phyloP scores from a whole-genome alignment of 2,113 vertebrate species.

The Gallinago media region DNA sequence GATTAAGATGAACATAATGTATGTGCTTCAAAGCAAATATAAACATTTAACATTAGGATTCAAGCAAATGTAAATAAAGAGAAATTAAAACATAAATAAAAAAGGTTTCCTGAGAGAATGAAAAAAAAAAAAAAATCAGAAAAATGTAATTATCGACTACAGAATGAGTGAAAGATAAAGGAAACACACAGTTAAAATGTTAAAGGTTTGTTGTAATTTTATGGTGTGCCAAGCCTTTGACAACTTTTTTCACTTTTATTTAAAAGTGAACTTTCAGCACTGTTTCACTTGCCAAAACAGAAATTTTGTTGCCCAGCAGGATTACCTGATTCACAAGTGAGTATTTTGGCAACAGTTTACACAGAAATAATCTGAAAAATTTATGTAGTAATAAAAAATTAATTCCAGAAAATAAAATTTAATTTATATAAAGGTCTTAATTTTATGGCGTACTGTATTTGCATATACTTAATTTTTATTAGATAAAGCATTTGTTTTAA shows the following conservation, averaged over 20 bases:
- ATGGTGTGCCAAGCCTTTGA: slow-evolving; percentile 36
- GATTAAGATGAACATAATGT: background rate
- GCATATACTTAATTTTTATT: background rate
- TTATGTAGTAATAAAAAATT: background rate
- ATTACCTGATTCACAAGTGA: background rate
- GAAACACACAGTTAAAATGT: slow-evolving; percentile 32
- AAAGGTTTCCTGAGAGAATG: background rate
- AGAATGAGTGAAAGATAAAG: slow-evolving; percentile 48
- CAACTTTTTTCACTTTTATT: slow-evolving; percentile 32
- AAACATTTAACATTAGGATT: slow-evolving; percentile 48
- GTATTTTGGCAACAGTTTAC: background rate
- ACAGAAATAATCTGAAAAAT: background rate
- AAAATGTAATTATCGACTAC: slow-evolving; percentile 6
- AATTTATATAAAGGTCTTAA: background rate
- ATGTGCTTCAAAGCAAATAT: slow-evolving; percentile 4
- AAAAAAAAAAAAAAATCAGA: background rate
- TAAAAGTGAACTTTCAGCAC: slow-evolving; percentile 60
- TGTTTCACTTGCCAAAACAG: slow-evolving; percentile 78
- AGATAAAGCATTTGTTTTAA: background rate
- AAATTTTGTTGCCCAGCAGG: background rate
- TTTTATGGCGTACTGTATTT: background rate
- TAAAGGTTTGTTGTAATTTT: slow-evolving; percentile 26
- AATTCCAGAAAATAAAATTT: background rate
- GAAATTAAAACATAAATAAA: slow-evolving; percentile 39
- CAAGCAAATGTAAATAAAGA: slow-evolving; percentile 37